These are phyloP conservation scores for Coranthus polyacanthus DNA, from an alignment of 2,797 vertebrate species.

Conservation along the genomic window DNA sequence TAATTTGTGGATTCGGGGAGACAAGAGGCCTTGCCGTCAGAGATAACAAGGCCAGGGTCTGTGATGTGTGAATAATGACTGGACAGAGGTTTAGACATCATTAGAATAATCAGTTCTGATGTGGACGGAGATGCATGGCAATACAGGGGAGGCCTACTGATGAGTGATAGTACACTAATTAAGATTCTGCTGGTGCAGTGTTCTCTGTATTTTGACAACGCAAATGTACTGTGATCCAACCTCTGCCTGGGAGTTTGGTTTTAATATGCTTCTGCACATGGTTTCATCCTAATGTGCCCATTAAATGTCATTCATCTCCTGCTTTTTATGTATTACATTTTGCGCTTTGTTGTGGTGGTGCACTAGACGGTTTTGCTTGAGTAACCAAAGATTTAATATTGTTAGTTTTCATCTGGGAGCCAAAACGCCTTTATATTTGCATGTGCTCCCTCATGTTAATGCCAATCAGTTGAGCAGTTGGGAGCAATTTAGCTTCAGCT, in stretches of 20 bases:
- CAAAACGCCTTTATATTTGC: not conserved
- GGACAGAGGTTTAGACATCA: slow-evolving; percentile 77
- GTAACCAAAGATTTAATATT: not conserved
- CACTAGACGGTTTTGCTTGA: slow-evolving; percentile 11
- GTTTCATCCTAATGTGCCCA: slow-evolving; percentile 18
- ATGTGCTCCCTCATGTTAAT: slow-evolving; percentile 15
- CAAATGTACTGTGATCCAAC: slow-evolving; percentile 21
- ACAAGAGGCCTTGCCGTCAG: slow-evolving; percentile 63
- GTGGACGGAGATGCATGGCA: slow-evolving; percentile 48
- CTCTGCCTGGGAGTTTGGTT: slow-evolving; percentile 16
- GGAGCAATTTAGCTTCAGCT: slow-evolving; percentile 15
- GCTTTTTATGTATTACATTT: not conserved
- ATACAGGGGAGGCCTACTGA: slow-evolving; percentile 42
- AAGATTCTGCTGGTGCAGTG: slow-evolving; percentile 48
- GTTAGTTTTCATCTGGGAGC: not conserved
- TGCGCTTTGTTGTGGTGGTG: not conserved
- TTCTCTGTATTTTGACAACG: slow-evolving; percentile 37
- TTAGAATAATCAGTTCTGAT: slow-evolving; percentile 77
- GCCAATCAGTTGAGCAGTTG: slow-evolving; percentile 18
- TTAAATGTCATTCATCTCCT: slow-evolving; percentile 28
- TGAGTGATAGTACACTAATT: slow-evolving; percentile 54
- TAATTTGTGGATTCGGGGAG: slow-evolving; percentile 70
- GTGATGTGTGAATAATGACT: slow-evolving; percentile 75
- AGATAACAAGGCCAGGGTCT: slow-evolving; percentile 72
- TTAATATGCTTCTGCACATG: slow-evolving; percentile 21